Percentiles rank a stretch among this genome's conserved stretches.
Evolutionary conservation across 64 coral and sea anemone species (phyloP).

Genomic region (Cladopsammia gracilis): DNA sequence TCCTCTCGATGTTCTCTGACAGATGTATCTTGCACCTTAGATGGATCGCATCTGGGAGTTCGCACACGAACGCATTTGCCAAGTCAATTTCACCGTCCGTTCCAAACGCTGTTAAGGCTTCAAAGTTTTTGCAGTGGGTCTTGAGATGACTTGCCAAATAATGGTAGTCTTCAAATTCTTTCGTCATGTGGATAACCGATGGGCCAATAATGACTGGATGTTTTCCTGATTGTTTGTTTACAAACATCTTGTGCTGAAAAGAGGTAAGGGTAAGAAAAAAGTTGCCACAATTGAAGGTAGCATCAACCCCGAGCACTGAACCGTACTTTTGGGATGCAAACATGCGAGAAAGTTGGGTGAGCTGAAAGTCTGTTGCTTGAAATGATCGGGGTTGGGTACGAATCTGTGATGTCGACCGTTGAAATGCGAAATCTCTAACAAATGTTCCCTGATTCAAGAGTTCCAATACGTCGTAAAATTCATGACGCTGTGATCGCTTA

Average conservation of each 20-base stretch:
- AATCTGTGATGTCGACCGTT: neutral
- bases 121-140: constrained; percentile 49
- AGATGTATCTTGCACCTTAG: constrained; percentile 50
- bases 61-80: constrained; percentile 39
- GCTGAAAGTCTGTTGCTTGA: constrained; percentile 42
- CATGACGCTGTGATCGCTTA: neutral
- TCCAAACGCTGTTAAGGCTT: constrained; percentile 35
- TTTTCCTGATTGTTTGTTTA: constrained; percentile 15
- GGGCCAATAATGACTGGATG: constrained; percentile 55
- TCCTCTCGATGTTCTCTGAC: neutral
- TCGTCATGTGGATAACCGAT: constrained; percentile 19
- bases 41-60: constrained; percentile 45
- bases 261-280: neutral
- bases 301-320: constrained; percentile 51
- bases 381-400: constrained; percentile 44
- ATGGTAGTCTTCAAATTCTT: constrained; percentile 34
- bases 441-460: constrained; percentile 4
- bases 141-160: constrained; percentile 39
- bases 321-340: constrained; percentile 19
- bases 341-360: constrained; percentile 46
- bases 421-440: constrained; percentile 9
- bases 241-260: constrained; percentile 49
- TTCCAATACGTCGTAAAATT: constrained; percentile 4
- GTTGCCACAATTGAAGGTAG: constrained; percentile 62
- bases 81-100: constrained; percentile 25